Conservation (phyloP, 1,140 invertebrate genomes). For the Ephestia elutella region DNA sequence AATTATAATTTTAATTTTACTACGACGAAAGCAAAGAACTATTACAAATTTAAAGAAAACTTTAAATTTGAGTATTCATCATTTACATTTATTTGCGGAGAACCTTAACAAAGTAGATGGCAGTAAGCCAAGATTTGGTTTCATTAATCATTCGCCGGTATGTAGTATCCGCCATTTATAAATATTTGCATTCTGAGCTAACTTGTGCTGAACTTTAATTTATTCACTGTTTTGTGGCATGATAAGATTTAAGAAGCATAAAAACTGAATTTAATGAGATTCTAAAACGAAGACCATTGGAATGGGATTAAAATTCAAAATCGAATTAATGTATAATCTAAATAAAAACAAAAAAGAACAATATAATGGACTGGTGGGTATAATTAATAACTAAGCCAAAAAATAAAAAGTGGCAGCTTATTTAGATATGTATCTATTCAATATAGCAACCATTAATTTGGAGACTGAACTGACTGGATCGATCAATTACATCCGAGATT, state of each 20-base stretch:
- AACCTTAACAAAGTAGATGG: conserved; percentile 45
- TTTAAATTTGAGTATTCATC: conserved; percentile 7
- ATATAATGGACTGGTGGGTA: neutral
- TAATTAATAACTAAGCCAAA: neutral
- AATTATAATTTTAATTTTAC: neutral
- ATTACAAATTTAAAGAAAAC: neutral
- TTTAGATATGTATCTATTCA: neutral
- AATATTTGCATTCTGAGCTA: conserved; percentile 27
- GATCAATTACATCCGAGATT: conserved; percentile 37
- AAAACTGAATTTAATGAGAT: neutral
- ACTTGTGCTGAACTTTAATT: conserved; percentile 5
- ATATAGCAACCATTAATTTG: conserved; percentile 20
- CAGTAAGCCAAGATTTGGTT: conserved; percentile 37
- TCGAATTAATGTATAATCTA: neutral
- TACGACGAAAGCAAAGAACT: neutral
- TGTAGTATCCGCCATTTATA: conserved; percentile 35
- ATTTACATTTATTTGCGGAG: conserved; percentile 26
- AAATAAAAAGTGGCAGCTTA: neutral
- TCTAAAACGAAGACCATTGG: neutral
- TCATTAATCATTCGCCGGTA: conserved; percentile 45
- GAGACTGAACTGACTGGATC: conserved; percentile 21
- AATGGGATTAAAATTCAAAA: neutral
- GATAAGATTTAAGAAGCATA: neutral
- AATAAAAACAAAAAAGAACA: conserved; percentile 2
- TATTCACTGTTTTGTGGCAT: neutral